phyloP scores from a whole-genome alignment of 2,113 vertebrate genomes.

The Coptodon rendalli region DNA sequence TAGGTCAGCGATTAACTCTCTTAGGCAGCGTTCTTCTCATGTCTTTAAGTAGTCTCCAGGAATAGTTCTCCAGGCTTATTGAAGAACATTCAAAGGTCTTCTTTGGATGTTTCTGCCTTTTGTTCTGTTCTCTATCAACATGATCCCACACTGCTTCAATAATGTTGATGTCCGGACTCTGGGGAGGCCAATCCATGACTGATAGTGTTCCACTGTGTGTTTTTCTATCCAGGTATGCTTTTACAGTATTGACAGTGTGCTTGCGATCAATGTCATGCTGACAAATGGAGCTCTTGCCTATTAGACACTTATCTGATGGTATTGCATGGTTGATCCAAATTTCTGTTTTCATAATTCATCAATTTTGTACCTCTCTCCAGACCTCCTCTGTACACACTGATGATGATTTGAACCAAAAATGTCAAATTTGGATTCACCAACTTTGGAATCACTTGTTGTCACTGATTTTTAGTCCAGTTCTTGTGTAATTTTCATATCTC shows the following conservation, averaged over 20 bases:
- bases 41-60: not conserved
- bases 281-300: not conserved
- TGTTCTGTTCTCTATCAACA: not conserved
- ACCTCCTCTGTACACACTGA: not conserved
- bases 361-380: not conserved
- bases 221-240: not conserved
- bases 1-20: not conserved
- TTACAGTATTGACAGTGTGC: not conserved
- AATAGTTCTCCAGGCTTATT: not conserved
- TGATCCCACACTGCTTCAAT: not conserved
- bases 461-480: not conserved
- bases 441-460: not conserved
- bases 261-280: not conserved
- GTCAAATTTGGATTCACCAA: not conserved
- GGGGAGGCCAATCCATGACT: not conserved
- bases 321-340: not conserved
- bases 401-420: not conserved
- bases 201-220: accelerated
- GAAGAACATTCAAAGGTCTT: not conserved
- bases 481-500: not conserved
- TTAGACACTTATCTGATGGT: not conserved
- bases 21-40: not conserved
- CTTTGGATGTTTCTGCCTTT: not conserved
- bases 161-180: not conserved
- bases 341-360: not conserved